phyloP scores from a whole-genome alignment of 2,888 invertebrate species.

The Dasypolia templi region DNA sequence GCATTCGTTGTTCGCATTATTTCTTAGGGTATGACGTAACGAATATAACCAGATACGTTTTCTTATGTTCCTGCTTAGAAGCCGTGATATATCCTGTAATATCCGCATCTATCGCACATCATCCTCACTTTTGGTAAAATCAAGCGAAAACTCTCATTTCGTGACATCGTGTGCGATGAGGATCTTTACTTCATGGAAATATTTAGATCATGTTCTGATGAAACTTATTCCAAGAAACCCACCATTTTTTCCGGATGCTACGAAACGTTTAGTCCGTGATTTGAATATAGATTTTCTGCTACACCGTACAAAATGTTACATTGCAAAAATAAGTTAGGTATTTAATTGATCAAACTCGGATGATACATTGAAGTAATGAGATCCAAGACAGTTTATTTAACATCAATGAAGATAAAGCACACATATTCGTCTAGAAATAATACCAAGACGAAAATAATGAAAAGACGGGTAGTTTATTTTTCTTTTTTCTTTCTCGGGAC shows the following conservation, averaged over 20 bases:
- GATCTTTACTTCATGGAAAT: constrained; percentile 58
- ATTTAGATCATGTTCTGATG: constrained; percentile 59
- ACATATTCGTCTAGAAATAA: constrained; percentile 45
- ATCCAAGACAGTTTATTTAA: constrained; percentile 37
- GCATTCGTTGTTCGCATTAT: constrained; percentile 51
- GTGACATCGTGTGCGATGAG: constrained; percentile 46
- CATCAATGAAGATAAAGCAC: constrained; percentile 55
- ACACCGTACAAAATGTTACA: constrained; percentile 7
- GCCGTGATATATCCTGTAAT: constrained; percentile 49
- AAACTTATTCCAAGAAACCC: constrained; percentile 46
- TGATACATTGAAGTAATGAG: constrained; percentile 48
- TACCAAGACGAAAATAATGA: constrained; percentile 43
- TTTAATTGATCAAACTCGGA: constrained; percentile 31
- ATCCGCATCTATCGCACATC: constrained; percentile 51
- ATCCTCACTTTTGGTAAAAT: constrained; percentile 56
- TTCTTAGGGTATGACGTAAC: constrained; percentile 51
- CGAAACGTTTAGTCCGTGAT: constrained; percentile 37
- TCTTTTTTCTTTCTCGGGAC: constrained; percentile 43
- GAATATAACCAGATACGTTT: constrained; percentile 49
- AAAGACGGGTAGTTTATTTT: constrained; percentile 49
- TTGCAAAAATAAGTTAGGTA: constrained; percentile 15
- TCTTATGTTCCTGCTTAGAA: constrained; percentile 47
- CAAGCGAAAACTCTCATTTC: constrained; percentile 58
- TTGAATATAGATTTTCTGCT: constrained; percentile 40
- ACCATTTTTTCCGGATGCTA: constrained; percentile 44